Evolutionary conservation across 2,888 invertebrate genomes (phyloP), one percentile per base, ranked within the genome.

Genomic region (Exocentrus adspersus): DNA sequence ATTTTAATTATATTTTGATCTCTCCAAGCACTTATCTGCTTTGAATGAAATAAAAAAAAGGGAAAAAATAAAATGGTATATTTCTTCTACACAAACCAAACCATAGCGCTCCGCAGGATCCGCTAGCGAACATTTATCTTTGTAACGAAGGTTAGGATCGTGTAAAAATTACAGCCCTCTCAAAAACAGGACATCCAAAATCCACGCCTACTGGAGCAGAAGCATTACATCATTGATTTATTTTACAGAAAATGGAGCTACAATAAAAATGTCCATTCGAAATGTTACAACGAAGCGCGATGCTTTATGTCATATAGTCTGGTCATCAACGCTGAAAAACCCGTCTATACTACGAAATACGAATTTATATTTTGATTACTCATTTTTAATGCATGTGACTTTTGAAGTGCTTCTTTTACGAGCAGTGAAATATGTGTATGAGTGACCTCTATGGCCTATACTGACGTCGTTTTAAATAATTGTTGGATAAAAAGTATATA

Each of bases 261-360:
- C 56, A 57, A 54, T 43, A 54, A 57, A 57, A 57, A 16, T 57
- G 56, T 57, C 56, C 56, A 57, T 45, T 57, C 30, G 43, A 46
- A 46, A 46, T 54, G 54, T 54, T 54, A 24, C 54, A 54, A 43
- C 43, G 54, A 54, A 43, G 54, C 14, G 42, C 43, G 54, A 54
- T 54, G 54, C 14, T 54, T 54, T 54, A 54, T 54, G 43, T 41
- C 28, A n/a, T 37, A 19, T 43, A 54, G 37, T 54, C 24, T 54
- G 54, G 43, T 54, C 54, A 43, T 43, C 54, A 43, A 21, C 28
- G 54, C 19, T 43, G 54, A 54, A 54, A 48, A 54, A 43, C 42
- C 43, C 28, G 28, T 20, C 42, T 14, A 24, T 43, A 21, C 42
- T n/a, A n/a, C n/a, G n/a, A n/a, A n/a, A n/a, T n/a, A n/a, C 24